Evolutionary conservation across 2,888 invertebrate species (phyloP), one percentile per base, ranked within the genome.

Genomic region (Melangyna quadrimaculata): DNA sequence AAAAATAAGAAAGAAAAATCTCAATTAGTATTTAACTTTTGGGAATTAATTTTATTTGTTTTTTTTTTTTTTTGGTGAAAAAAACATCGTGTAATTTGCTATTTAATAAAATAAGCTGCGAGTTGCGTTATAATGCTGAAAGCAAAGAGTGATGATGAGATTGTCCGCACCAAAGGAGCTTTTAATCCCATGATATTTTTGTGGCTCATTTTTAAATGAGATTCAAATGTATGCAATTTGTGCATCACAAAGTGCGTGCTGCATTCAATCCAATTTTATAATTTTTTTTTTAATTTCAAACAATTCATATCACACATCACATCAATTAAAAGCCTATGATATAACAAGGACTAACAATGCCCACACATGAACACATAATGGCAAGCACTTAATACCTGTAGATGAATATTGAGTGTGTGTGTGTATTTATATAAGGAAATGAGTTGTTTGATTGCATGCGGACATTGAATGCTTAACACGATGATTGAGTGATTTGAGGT

Each of bases 111-210:
- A 79, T 45, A 83, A 74, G 84, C 84, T 43, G 80, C 80, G 80
- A 77, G 57, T 80, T 84, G 72, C 71, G 61, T 75, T 80, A n/a
- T n/a, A 84, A 80, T 84, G 84, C 75, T 29, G 19, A 32, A 80
- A 84, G 84, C 84, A 17, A 45, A 48, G 48, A 61, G 83, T 55
- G 75, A 72, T 22, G n/a, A 37, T 69, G 63, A 35, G 70, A 78
- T 71, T 65, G 51, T 63, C 67, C 72, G 45, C 43, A 37, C 48
- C 45, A 35, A 37, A 22, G 79, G 71, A 67, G 7, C 32, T 63
- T 40, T 32, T 40, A 43, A 72, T 67, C 71, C 59, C 59, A 73
- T 27, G 24, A 24, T 65, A 57, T 35, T 40, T 27, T n/a, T n/a
- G n/a, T n/a, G n/a, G 24, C 5, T 43, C 45, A 10, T 63, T 32